Conservation (phyloP, 2,888 invertebrate species). For the Thysanoteuthis rhombus region DNA sequence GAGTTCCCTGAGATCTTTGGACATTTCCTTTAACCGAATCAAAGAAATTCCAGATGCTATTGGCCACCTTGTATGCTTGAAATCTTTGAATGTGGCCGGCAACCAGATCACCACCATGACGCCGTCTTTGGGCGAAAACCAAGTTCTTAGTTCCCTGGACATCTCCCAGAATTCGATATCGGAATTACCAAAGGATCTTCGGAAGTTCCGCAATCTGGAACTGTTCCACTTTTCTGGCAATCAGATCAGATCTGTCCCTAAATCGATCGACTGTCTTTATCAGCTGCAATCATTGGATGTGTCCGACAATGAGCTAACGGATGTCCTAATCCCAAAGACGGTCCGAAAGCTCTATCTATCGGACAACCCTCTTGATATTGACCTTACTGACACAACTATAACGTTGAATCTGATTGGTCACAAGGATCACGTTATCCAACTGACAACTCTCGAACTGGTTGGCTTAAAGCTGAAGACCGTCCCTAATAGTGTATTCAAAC, state of each 20-base stretch:
- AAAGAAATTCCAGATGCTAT: constrained; percentile 49
- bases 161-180: constrained; percentile 58
- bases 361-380: constrained; percentile 59
- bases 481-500: constrained; percentile 58
- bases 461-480: constrained; percentile 59
- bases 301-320: constrained; percentile 57
- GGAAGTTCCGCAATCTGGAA: constrained; percentile 59
- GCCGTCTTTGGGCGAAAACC: constrained; percentile 52
- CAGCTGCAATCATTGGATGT: constrained; percentile 58
- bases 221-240: constrained; percentile 58
- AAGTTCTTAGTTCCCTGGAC: constrained; percentile 58
- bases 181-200: constrained; percentile 56
- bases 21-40: constrained; percentile 61
- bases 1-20: constrained; percentile 56
- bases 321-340: constrained; percentile 59
- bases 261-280: constrained; percentile 59
- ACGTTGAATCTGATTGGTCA: constrained; percentile 60
- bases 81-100: constrained; percentile 53
- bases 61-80: constrained; percentile 55
- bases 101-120: constrained; percentile 57
- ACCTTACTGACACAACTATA: constrained; percentile 50
- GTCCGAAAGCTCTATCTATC: constrained; percentile 54
- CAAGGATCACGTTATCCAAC: constrained; percentile 57
- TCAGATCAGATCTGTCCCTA: constrained; percentile 57
- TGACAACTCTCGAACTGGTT: constrained; percentile 58